phyloP scores from a whole-genome alignment of 2,797 vertebrate genomes.

The Moxostoma hubbsi region DNA sequence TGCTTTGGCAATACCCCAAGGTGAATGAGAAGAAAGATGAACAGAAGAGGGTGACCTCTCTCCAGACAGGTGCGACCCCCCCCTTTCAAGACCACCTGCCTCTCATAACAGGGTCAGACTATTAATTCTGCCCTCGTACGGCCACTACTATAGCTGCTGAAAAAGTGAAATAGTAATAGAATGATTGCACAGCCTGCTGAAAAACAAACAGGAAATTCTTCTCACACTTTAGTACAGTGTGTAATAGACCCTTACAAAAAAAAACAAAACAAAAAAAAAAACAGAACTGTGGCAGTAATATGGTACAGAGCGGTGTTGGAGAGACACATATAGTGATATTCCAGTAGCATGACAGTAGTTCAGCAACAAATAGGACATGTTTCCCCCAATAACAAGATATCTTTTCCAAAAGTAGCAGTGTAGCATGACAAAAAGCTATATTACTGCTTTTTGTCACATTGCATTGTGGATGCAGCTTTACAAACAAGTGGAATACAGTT shows the following conservation, averaged over 20 bases:
- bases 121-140: constrained; percentile 75
- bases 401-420: constrained; percentile 10
- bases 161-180: constrained; percentile 9
- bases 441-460: constrained; percentile 4
- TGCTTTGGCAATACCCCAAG: constrained; percentile 51
- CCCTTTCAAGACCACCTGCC: constrained; percentile 73
- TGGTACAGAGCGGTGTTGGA: not conserved
- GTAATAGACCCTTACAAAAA: constrained; percentile 8
- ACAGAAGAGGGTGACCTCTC: constrained; percentile 67
- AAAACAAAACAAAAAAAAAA: not conserved
- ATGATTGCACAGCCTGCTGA: constrained; percentile 37
- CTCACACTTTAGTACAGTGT: constrained; percentile 6
- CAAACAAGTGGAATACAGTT: no score
- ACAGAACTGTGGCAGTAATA: not conserved
- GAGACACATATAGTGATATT: not conserved
- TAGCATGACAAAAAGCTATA: constrained; percentile 6
- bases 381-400: not conserved
- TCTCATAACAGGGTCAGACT: constrained; percentile 72
- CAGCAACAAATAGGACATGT: constrained; percentile 2
- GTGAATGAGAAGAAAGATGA: constrained; percentile 52
- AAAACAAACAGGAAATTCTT: constrained; percentile 9
- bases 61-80: constrained; percentile 69
- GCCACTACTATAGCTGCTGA: constrained; percentile 57
- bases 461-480: not conserved
- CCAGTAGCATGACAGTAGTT: not conserved